These are phyloP conservation scores for Thymelicus sylvestris DNA, from an alignment of 2,888 invertebrate species.

Conservation along the genomic window DNA sequence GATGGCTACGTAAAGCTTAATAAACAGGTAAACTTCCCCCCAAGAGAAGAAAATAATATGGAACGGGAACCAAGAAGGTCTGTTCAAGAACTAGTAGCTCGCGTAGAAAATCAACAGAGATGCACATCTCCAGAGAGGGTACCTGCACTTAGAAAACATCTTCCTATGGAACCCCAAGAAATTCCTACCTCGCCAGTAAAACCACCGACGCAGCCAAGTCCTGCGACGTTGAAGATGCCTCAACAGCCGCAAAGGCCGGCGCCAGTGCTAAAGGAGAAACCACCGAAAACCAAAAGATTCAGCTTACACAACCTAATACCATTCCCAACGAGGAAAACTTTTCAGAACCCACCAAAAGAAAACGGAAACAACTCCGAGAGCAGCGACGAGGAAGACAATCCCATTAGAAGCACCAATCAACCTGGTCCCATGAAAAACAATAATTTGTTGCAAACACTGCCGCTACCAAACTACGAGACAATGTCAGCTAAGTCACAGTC, in stretches of 20 bases:
- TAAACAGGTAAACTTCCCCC: conserved; percentile 62
- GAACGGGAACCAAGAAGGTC: conserved; percentile 79
- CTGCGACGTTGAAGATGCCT: conserved; percentile 72
- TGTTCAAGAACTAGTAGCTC: conserved; percentile 87
- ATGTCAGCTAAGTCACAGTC: conserved; percentile 75
- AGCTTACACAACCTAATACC: conserved; percentile 81
- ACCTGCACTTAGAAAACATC: conserved; percentile 61
- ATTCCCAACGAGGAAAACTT: conserved; percentile 80
- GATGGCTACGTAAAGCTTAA: conserved; percentile 80
- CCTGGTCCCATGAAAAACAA: conserved; percentile 84
- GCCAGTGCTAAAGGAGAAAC: conserved; percentile 76
- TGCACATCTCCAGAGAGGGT: conserved; percentile 70
- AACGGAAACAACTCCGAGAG: conserved; percentile 84
- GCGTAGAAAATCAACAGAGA: conserved; percentile 82
- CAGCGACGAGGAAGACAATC: conserved; percentile 84
- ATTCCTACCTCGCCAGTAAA: conserved; percentile 51
- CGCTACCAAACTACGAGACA: conserved; percentile 85
- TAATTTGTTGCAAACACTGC: conserved; percentile 79
- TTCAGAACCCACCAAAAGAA: conserved; percentile 75
- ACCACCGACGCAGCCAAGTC: conserved; percentile 54
- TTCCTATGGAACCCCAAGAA: conserved; percentile 61
- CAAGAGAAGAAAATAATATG: conserved; percentile 52
- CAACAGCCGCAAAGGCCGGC: conserved; percentile 78
- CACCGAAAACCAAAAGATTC: conserved; percentile 78
- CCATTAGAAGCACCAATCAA: conserved; percentile 73